Base-by-base conservation (phyloP, 1,140 invertebrate species). In the Caenorhabditis inopinata region DNA sequence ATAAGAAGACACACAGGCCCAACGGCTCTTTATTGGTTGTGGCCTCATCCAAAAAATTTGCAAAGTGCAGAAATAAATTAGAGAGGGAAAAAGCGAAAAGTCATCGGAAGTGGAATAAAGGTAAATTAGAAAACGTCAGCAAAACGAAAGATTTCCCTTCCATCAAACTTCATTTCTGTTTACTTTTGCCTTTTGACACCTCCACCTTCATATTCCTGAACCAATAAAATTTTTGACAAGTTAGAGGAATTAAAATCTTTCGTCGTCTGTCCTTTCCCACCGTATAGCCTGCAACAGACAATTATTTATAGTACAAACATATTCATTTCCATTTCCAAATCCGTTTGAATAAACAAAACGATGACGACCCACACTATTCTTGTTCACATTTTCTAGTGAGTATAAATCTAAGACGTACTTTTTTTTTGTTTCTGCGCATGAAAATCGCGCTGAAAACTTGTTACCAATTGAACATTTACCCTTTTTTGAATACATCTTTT, bases 181-280 rank as follows among this genome's bases (percentile, higher is more conserved):
- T 68, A 68, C 58, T 68, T 68, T 68, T 68, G 58, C 58, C 58
- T 68, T 68, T 68, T 68, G 58, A 68, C 58, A 68, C 32, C 58
- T 42, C 58, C 58, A 6, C 58, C 32, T 68, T 42, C 32, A 58
- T n/a, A n/a, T n/a, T n/a, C n/a, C n/a, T 32, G 27, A 68, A 68
- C 58, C 58, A 68, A 68, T 42, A 68, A 68, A 68, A 68, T 42
- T 68, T 68, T 68, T 68, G 58, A 68, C 58, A 68, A 68, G 58
- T 68, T 68, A 32, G 58, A 68, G 4, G 58, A 42, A 68, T 29
- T 68, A 32, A 68, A 68, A 68, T 32, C 32, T 38, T 32, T n/a
- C n/a, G n/a, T n/a, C n/a, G n/a, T n/a, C n/a, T n/a, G n/a, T n/a
- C n/a, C 27, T 27, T 3, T n/a, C n/a, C 25, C 16, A 1, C 16